These are phyloP conservation scores for Lasiommata megera DNA, from an alignment of 2,888 invertebrate species.

Conservation along the genomic window DNA sequence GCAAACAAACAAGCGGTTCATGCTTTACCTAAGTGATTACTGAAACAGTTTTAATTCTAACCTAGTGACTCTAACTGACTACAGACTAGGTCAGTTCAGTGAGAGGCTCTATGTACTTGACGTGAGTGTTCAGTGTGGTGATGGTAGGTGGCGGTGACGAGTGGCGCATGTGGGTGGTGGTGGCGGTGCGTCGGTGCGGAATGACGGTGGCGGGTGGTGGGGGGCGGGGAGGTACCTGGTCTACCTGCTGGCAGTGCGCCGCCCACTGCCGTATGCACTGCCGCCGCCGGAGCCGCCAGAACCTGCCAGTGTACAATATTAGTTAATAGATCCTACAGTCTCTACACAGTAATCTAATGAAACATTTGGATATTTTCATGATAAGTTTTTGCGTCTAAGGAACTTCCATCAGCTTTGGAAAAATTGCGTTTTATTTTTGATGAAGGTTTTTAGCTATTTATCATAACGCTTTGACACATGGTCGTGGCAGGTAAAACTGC, in stretches of 20 bases:
- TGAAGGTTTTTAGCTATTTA: no score
- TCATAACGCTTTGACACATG: no score
- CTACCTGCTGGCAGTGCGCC: constrained; percentile 82
- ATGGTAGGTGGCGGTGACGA: background rate
- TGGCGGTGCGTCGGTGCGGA: constrained; percentile 32
- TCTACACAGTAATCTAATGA: no score
- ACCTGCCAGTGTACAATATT: constrained; percentile 40
- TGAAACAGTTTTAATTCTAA: background rate
- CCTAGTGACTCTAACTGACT: background rate
- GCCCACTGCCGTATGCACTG: constrained; percentile 72
- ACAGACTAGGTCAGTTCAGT: background rate
- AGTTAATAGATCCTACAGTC: background rate
- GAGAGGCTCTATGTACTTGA: background rate
- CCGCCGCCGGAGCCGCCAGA: constrained; percentile 72
- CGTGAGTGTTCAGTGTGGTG: background rate
- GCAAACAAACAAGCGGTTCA: background rate
- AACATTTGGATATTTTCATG: no score
- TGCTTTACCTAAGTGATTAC: background rate
- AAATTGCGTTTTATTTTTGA: no score
- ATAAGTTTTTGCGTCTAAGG: no score
- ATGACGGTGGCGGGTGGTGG: constrained; percentile 34
- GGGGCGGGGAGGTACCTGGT: constrained; percentile 72
- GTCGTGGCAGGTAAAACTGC: no score
- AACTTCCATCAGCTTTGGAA: no score
- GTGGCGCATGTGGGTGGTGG: constrained; percentile 27